These are phyloP conservation scores for Myzus persicae DNA, from an alignment of 1,140 invertebrate species.

Conservation along the genomic window DNA sequence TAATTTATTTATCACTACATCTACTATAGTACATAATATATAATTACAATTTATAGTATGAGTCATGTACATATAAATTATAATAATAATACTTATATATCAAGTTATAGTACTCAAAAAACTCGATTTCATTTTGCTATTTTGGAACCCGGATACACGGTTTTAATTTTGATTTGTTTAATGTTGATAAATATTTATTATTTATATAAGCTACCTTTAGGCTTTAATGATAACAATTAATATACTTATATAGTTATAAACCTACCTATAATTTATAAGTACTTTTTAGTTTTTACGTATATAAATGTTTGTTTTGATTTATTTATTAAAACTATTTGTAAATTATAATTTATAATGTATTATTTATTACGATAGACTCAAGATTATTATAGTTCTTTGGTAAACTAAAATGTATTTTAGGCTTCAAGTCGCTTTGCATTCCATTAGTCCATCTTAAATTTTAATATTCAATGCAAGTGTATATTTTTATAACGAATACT, in stretches of 20 bases:
- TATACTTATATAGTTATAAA: neutral
- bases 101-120: neutral
- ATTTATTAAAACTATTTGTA: neutral
- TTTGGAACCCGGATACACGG: neutral
- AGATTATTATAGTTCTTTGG: neutral
- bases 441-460: neutral
- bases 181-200: constrained; percentile 3
- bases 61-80: neutral
- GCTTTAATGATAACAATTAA: neutral
- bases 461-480: neutral
- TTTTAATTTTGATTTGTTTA: neutral
- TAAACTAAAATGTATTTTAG: neutral
- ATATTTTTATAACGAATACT: constrained; percentile 44
- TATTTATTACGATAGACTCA: neutral
- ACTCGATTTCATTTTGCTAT: neutral
- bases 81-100: neutral
- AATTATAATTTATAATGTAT: neutral
- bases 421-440: neutral
- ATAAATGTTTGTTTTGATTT: neutral
- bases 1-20: neutral
- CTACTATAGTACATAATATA: neutral
- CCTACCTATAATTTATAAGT: neutral
- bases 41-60: neutral
- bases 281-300: neutral
- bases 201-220: neutral